phyloP scores from a whole-genome alignment of 1,140 invertebrate species.

The Drosophila biarmipes region DNA sequence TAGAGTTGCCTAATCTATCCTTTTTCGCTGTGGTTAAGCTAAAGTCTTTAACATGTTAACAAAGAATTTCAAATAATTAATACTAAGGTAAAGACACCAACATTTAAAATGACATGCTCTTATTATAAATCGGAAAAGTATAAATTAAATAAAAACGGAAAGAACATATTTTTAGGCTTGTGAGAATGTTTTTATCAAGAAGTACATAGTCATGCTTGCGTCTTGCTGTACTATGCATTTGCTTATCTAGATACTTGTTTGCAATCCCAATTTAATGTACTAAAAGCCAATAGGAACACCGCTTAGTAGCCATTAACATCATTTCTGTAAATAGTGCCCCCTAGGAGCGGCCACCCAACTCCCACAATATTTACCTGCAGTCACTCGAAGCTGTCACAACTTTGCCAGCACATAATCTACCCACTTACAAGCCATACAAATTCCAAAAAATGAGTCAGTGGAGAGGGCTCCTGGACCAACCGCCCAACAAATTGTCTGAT shows the following conservation, averaged over 20 bases:
- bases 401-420: constrained; percentile 35
- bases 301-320: not conserved
- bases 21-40: too few species aligned
- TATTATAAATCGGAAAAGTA: too few species aligned
- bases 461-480: constrained; percentile 11
- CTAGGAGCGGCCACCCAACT: not conserved
- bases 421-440: constrained; percentile 35
- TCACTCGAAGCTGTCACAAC: constrained; percentile 28
- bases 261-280: not conserved
- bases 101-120: too few species aligned
- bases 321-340: not conserved
- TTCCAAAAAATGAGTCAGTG: constrained; percentile 1
- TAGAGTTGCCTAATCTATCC: too few species aligned
- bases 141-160: too few species aligned
- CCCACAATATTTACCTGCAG: constrained; percentile 18
- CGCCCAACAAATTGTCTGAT: constrained; percentile 69
- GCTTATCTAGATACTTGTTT: not conserved
- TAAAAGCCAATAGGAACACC: not conserved
- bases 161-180: too few species aligned
- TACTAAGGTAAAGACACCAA: not conserved
- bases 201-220: too few species aligned
- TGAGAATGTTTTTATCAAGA: too few species aligned
- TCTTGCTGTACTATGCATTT: not conserved
- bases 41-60: too few species aligned
- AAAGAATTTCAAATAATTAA: not conserved